phyloP scores from a whole-genome alignment of 2,113 vertebrate genomes.

The Shinisaurus crocodilurus region DNA sequence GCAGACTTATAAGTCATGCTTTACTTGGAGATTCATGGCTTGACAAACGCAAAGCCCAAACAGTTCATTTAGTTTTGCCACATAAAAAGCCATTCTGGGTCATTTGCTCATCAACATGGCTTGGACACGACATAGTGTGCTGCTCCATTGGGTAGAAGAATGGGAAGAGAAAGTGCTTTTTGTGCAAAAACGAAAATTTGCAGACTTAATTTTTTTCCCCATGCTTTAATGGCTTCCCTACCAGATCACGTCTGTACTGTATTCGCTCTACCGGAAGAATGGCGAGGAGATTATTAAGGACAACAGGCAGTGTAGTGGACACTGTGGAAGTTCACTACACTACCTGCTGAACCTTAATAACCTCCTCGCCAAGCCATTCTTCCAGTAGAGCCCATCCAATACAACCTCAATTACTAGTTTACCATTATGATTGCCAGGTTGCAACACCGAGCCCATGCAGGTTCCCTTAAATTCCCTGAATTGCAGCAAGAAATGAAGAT shows the following conservation, averaged over 20 bases:
- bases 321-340: too few species aligned
- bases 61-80: neutral
- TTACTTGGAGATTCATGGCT: neutral
- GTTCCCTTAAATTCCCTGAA: neutral
- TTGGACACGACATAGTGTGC: neutral
- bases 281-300: too few species aligned
- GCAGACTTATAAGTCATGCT: neutral
- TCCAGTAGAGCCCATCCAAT: too few species aligned
- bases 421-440: neutral
- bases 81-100: conserved; percentile 6
- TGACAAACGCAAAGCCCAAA: fast-evolving
- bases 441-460: neutral
- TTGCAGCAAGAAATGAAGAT: neutral
- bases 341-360: too few species aligned
- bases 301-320: too few species aligned
- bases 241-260: too few species aligned
- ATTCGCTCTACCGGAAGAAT: too few species aligned
- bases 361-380: too few species aligned
- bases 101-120: neutral
- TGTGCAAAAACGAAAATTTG: too few species aligned
- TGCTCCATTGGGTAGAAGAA: neutral
- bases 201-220: neutral
- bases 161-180: neutral
- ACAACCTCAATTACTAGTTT: neutral
- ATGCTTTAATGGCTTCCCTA: neutral